Conservation (phyloP, 2,888 invertebrate genomes). For the Leuctra nigra region DNA sequence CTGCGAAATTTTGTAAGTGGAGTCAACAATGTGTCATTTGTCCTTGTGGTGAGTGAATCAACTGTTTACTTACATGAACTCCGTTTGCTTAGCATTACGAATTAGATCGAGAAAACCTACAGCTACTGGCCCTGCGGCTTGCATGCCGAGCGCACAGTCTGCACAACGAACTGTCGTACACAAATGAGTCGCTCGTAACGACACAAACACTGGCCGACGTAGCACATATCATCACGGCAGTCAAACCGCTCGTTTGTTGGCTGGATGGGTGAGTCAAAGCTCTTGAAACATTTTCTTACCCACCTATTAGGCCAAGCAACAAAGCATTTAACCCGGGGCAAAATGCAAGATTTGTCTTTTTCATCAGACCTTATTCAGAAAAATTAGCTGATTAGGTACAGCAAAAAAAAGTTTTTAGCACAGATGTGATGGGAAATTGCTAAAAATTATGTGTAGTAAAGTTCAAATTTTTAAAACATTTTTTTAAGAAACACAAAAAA, state of each 20-base stretch:
- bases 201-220: slow-evolving; percentile 81
- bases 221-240: slow-evolving; percentile 72
- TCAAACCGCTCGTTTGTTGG: slow-evolving; percentile 88
- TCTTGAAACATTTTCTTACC: no score
- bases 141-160: slow-evolving; percentile 76
- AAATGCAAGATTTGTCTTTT: no score
- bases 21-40: neutral
- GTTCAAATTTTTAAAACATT: no score
- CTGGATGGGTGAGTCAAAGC: slow-evolving; percentile 75
- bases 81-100: slow-evolving; percentile 71
- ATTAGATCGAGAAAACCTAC: slow-evolving; percentile 84
- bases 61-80: neutral
- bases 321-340: no score
- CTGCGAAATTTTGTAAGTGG: slow-evolving; percentile 76
- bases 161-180: slow-evolving; percentile 57
- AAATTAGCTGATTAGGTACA: no score
- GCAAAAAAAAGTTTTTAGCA: no score
- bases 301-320: no score
- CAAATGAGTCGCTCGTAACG: slow-evolving; percentile 56
- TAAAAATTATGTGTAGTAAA: no score
- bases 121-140: slow-evolving; percentile 77
- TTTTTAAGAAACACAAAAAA: no score
- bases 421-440: no score
- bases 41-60: neutral
- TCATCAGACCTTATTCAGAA: no score